A percentile compares a stretch with the other conserved stretches of the same genome.
phyloP scores from a whole-genome alignment of 2,113 vertebrate species.

The Daphoenositta chrysoptera region DNA sequence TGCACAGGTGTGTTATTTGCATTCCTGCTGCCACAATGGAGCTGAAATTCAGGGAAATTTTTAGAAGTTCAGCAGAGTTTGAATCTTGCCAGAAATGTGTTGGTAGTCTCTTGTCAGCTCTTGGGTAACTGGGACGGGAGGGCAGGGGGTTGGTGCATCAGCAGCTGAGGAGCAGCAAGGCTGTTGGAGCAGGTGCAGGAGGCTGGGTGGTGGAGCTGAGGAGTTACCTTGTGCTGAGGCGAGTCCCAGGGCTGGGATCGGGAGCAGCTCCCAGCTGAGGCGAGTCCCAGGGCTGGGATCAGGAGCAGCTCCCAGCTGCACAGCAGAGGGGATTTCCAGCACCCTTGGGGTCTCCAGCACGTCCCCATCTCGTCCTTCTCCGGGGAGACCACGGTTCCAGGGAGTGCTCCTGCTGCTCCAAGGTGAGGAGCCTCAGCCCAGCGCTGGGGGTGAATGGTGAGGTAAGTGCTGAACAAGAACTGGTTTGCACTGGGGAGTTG shows the following conservation, averaged over 20 bases:
- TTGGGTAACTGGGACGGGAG: fast-evolving
- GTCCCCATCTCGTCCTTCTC: fast-evolving
- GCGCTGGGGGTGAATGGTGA: background rate
- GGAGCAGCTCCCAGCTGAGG: no score
- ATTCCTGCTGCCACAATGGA: background rate
- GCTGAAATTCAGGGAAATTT: background rate
- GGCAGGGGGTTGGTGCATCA: background rate
- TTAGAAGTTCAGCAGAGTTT: background rate
- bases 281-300: background rate
- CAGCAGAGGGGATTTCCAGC: background rate
- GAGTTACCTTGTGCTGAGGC: background rate
- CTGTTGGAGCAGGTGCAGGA: background rate
- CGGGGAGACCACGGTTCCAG: fast-evolving
- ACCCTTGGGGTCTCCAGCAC: fast-evolving
- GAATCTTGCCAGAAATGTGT: fast-evolving
- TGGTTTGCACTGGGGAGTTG: background rate
- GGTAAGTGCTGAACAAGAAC: background rate
- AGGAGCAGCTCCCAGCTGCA: background rate
- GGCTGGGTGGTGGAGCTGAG: background rate
- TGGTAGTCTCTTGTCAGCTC: fast-evolving
- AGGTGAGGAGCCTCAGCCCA: background rate
- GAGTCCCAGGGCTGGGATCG: background rate
- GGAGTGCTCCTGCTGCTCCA: fast-evolving
- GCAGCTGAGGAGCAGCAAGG: background rate
- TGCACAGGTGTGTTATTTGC: fast-evolving